Evolutionary conservation across 2,888 invertebrate genomes (phyloP).

Genomic region (Cosmorhoe ocellata): DNA sequence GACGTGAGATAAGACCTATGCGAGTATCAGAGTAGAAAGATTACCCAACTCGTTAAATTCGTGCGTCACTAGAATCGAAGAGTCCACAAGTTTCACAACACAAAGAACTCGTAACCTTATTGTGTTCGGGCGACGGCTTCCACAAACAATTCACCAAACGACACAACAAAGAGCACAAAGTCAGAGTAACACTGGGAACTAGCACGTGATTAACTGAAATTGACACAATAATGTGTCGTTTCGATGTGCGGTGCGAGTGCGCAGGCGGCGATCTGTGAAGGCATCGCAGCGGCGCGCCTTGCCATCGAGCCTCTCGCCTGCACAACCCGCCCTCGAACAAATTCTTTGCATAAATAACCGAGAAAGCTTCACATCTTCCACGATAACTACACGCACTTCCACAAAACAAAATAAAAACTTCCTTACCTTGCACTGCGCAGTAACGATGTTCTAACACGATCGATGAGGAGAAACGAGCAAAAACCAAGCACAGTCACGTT

Average conservation of each 20-base stretch:
- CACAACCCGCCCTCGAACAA: constrained; percentile 74
- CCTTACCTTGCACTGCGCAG: constrained; percentile 81
- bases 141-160: constrained; percentile 52
- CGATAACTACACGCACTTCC: constrained; percentile 70
- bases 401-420: constrained; percentile 59
- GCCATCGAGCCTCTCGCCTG: constrained; percentile 65
- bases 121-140: constrained; percentile 43
- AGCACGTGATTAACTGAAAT: constrained; percentile 63
- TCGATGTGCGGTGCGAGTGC: constrained; percentile 53
- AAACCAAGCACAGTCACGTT: constrained; percentile 77
- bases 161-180: constrained; percentile 59
- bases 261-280: constrained; percentile 64
- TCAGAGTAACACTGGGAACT: constrained; percentile 61
- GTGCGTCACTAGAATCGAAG: constrained; percentile 56
- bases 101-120: constrained; percentile 65
- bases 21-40: constrained; percentile 47
- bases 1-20: constrained; percentile 56
- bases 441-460: constrained; percentile 76
- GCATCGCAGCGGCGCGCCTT: constrained; percentile 59
- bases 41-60: constrained; percentile 51
- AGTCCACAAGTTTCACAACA: constrained; percentile 53
- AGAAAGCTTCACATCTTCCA: constrained; percentile 62
- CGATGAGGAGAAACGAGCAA: constrained; percentile 73
- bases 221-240: constrained; percentile 54
- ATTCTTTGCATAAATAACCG: constrained; percentile 80